phyloP scores from a whole-genome alignment of 1,140 invertebrate species.

The Spodoptera frugiperda region DNA sequence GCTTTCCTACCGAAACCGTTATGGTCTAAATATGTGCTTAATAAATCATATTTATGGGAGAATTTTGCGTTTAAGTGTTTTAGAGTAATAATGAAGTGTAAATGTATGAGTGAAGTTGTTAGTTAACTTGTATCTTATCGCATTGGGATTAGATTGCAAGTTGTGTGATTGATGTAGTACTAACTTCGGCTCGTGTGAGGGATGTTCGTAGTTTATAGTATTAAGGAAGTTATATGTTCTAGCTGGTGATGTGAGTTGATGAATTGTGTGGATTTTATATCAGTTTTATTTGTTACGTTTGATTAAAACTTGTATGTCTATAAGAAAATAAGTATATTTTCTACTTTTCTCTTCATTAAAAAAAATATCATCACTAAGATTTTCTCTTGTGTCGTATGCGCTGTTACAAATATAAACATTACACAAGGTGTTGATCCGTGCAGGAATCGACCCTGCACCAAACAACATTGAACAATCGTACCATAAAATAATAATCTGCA shows the following conservation, averaged over 20 bases:
- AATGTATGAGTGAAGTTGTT: neutral
- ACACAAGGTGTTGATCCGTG: too few species aligned
- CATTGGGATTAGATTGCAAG: constrained; percentile 4
- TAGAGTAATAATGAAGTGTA: constrained; percentile 21
- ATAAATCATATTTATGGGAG: constrained; percentile 39
- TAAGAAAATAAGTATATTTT: too few species aligned
- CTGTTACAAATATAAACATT: too few species aligned
- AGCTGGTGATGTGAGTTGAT: neutral
- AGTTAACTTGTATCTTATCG: constrained; percentile 5
- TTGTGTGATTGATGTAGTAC: constrained; percentile 11
- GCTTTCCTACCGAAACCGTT: constrained; percentile 28
- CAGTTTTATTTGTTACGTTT: too few species aligned
- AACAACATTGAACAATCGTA: neutral
- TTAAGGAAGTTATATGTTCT: neutral
- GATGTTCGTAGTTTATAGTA: neutral
- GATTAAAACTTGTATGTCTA: too few species aligned
- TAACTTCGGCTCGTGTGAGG: neutral
- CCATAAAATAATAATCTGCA: constrained; percentile 23
- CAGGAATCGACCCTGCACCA: too few species aligned
- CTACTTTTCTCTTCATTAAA: too few species aligned
- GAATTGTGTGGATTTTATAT: neutral
- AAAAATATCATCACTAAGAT: too few species aligned
- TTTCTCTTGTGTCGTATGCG: too few species aligned
- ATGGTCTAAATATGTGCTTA: constrained; percentile 37
- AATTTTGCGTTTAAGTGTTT: constrained; percentile 18